Percentiles rank a stretch among this genome's conserved stretches.
These are phyloP conservation scores for Drosophila buzzatii DNA, from an alignment of 2,888 invertebrate genomes.

Conservation along the genomic window DNA sequence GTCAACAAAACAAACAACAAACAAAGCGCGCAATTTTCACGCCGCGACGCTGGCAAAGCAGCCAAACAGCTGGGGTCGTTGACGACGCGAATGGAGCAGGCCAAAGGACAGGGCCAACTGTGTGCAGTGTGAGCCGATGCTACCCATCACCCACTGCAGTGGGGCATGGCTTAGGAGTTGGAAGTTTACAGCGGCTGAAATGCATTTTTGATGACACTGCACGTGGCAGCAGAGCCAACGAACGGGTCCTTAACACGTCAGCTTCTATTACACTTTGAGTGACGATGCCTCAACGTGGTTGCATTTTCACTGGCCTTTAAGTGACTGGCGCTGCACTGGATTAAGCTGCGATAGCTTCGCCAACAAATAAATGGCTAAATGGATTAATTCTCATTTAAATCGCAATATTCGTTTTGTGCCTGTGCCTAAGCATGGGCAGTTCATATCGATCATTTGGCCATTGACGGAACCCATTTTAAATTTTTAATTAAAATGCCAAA, in stretches of 20 bases:
- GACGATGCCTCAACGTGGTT: conserved; percentile 26
- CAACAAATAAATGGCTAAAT: background rate
- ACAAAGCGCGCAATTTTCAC: conserved; percentile 74
- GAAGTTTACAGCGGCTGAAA: conserved; percentile 56
- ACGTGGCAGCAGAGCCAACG: conserved; percentile 34
- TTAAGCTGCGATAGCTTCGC: too few relatives aligned
- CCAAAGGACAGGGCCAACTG: background rate
- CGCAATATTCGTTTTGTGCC: background rate
- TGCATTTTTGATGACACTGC: conserved; percentile 61
- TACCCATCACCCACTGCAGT: background rate
- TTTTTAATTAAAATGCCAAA: conserved; percentile 57
- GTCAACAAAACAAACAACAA: conserved; percentile 75
- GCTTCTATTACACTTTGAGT: conserved; percentile 59
- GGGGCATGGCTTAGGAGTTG: conserved; percentile 14
- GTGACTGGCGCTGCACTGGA: background rate
- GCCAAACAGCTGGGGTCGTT: conserved; percentile 69
- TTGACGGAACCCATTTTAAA: conserved; percentile 25
- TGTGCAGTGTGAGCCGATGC: background rate
- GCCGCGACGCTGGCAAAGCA: conserved; percentile 53
- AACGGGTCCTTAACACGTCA: conserved; percentile 59
- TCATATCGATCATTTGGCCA: conserved; percentile 29
- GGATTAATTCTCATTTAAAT: background rate
- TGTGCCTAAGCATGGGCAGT: conserved; percentile 1
- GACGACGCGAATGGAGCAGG: conserved; percentile 25
- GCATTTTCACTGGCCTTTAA: conserved; percentile 12